Evolutionary conservation across 2,113 vertebrate genomes (phyloP).

Genomic region (Centropus unirufus): DNA sequence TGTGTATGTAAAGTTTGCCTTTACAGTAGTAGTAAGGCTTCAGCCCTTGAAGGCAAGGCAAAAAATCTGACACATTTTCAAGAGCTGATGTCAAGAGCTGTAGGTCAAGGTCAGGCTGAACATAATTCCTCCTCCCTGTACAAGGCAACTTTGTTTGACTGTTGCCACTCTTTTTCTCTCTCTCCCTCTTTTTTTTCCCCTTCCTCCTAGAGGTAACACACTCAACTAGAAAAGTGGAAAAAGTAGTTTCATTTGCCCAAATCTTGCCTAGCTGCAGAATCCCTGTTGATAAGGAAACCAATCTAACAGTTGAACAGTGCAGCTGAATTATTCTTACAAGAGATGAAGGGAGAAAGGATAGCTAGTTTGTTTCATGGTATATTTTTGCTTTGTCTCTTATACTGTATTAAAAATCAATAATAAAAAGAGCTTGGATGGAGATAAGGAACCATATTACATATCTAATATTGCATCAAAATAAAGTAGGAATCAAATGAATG

Average conservation of each 20-base stretch:
- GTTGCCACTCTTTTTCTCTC: neutral
- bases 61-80: slow-evolving; percentile 40
- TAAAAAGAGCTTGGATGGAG: neutral
- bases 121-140: slow-evolving; percentile 34
- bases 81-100: slow-evolving; percentile 52
- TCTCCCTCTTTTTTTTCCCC: neutral
- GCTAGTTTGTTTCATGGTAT: neutral
- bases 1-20: slow-evolving; percentile 8
- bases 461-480: neutral
- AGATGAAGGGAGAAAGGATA: neutral
- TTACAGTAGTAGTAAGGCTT: slow-evolving; percentile 3
- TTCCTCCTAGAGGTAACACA: neutral
- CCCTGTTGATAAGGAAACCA: neutral
- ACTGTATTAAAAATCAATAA: neutral
- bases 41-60: neutral
- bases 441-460: neutral
- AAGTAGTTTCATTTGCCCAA: neutral
- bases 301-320: neutral
- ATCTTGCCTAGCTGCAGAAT: neutral
- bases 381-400: neutral
- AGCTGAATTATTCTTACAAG: neutral
- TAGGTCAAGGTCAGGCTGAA: slow-evolving; percentile 46
- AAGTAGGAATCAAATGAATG: neutral
- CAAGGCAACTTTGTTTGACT: slow-evolving; percentile 28
- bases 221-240: neutral